Base-by-base conservation (phyloP, 2,888 invertebrate genomes). In the Scaptodrosophila latifasciaeformis region DNA sequence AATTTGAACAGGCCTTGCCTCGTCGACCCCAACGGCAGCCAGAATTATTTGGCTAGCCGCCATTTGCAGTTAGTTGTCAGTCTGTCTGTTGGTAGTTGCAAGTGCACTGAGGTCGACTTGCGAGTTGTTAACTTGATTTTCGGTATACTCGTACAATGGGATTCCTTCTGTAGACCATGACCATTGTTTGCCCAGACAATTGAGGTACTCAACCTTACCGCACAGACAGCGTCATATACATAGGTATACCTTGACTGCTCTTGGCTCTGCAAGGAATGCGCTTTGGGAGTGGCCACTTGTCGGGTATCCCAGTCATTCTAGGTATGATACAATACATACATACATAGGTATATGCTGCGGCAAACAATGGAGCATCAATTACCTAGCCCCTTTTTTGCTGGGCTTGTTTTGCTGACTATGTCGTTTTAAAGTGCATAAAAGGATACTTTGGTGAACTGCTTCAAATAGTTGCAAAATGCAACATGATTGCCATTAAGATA, bases 141-240 rank as follows among this genome's bases (percentile, higher is more conserved):
- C 17, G n/a, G 19, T 37, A 9, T 3, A 10, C 7, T 37, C 17
- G 37, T 34, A 34, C 12, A 34, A n/a, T n/a, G n/a, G n/a, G n/a
- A n/a, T n/a, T n/a, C n/a, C n/a, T n/a, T n/a, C n/a, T n/a, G n/a
- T n/a, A n/a, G n/a, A 42, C 49, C 56, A 49, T 51, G 48, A 19
- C 51, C 58, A 65, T 67, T 72, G 59, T 71, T 61, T 59, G 58
- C 53, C 35, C 31, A 54, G 50, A 66, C 71, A 61, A 70, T 59
- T 66, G 56, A 13, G 17, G 31, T 3, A n/a, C 31, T 31, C 27
- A 5, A 27, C 27, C 27, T 27, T 27, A 9, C 5, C 27, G 9
- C 5, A 5, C 27, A 27, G 27, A 9, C 27, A 27, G 27, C 27
- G 5, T 6, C n/a, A n/a, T n/a, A n/a, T n/a, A n/a, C n/a, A n/a